Conservation (phyloP, 2,888 invertebrate species). For the Scrobipalpa atriplicella region DNA sequence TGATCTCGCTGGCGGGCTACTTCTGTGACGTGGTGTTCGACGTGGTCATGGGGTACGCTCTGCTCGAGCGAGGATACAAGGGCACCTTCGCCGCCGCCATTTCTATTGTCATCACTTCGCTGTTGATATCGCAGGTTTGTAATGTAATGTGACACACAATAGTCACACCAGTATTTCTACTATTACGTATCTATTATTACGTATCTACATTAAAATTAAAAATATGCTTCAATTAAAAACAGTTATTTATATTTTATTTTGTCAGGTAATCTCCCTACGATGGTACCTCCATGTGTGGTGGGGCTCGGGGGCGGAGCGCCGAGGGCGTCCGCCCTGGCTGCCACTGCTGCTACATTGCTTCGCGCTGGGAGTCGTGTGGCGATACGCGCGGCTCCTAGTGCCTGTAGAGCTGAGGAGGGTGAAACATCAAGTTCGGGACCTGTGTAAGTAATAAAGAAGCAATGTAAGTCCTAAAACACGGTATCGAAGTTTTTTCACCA, state of each 20-base stretch:
- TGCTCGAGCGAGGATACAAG: constrained; percentile 86
- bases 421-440: constrained; percentile 90
- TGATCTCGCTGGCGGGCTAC: constrained; percentile 94
- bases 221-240: too few species aligned
- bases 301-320: constrained; percentile 60
- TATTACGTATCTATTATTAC: too few species aligned
- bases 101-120: constrained; percentile 87
- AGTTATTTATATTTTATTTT: too few species aligned
- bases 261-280: constrained; percentile 86
- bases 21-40: constrained; percentile 96
- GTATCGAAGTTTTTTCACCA: too few species aligned
- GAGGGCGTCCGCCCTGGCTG: constrained; percentile 62
- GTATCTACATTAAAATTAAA: too few species aligned
- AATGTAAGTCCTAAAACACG: too few species aligned
- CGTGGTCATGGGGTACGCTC: constrained; percentile 92
- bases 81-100: constrained; percentile 87
- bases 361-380: constrained; percentile 89
- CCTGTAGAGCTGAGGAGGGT: constrained; percentile 92
- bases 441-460: constrained; percentile 15
- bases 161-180: neutral
- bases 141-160: too few species aligned
- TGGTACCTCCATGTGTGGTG: constrained; percentile 86
- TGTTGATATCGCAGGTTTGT: constrained; percentile 87
- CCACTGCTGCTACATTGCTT: constrained; percentile 84
- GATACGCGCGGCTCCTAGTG: constrained; percentile 92